phyloP scores from a whole-genome alignment of 2,113 vertebrate genomes.

The Pyxicephalus adspersus region DNA sequence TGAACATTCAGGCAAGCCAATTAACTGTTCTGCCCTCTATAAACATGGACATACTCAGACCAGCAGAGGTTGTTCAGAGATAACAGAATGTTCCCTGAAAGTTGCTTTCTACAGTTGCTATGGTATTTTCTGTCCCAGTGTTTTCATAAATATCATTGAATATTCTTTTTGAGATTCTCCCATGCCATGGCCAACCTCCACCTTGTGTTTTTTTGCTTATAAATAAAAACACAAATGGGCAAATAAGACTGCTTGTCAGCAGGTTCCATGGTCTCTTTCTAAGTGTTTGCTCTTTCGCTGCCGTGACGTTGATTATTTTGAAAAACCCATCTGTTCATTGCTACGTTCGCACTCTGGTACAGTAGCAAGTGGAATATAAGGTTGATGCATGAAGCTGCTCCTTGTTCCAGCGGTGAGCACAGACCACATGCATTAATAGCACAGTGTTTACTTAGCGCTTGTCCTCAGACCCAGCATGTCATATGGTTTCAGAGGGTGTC shows the following conservation, averaged over 20 bases:
- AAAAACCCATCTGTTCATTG: conserved; percentile 8
- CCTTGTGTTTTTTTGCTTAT: background rate
- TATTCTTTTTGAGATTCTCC: too few relatives aligned
- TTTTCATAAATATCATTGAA: too few relatives aligned
- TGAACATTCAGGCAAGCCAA: too few relatives aligned
- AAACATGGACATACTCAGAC: too few relatives aligned
- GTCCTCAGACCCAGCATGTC: background rate
- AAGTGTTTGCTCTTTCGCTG: background rate
- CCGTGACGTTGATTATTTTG: conserved; percentile 13
- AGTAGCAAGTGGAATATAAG: conserved; percentile 38
- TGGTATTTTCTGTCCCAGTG: too few relatives aligned
- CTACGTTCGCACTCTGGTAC: background rate
- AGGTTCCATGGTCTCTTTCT: background rate
- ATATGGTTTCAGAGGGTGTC: conserved; percentile 1
- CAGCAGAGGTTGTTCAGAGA: too few relatives aligned
- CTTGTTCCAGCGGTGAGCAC: conserved; percentile 25
- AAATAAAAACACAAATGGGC: background rate
- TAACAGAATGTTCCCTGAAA: too few relatives aligned
- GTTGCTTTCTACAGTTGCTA: too few relatives aligned
- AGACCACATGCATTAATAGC: conserved; percentile 32
- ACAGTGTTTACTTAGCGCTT: conserved; percentile 15
- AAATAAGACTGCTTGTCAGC: background rate
- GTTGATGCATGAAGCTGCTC: conserved; percentile 14
- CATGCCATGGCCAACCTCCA: background rate
- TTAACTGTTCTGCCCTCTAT: too few relatives aligned